Evolutionary conservation across 2,113 vertebrate species (phyloP), one percentile per base, ranked within the genome.

Genomic region (Pachypanchax playfairii): DNA sequence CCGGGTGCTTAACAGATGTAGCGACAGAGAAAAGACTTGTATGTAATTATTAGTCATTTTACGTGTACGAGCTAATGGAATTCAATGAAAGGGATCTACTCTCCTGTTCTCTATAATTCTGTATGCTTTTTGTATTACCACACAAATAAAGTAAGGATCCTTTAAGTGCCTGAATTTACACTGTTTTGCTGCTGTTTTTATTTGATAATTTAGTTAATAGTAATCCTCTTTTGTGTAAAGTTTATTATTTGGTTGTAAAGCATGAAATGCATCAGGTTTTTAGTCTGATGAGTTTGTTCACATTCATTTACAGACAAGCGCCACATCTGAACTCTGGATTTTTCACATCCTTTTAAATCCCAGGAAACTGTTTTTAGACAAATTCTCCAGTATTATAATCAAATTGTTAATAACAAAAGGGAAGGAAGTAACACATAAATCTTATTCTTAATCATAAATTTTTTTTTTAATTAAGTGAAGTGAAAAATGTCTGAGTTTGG

Each of bases 121-220:
- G 86, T 88, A 88, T 91, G 87, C 84, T 91, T 91, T 91, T 92
- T 90, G 66, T 87, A 86, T 84, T 89, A 90, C 82, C 75, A 86
- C 87, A 89, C 80, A 91, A 91, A 90, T 91, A 92, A 92, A 91
- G 78, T 86, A 89, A 87, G 80, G 87, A 91, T 90, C 85, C 81
- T 91, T 90, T 86, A 92, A 92, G 91, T 92, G 91, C 91, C 91
- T 92, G 90, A 90, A 89, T 85, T 87, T 82, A 88, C 73, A 82
- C 74, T 25, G 77, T 53, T 39, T 35, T 67, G 55, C 72, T 75
- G 50, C 38, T 43, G 66, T 58, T 41, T 33, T 76, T 65, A 50
- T 82, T 79, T 65, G 5, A 38, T 24, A 47, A 47, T 48, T 44
- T 28, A 1, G 1, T 6, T n/a, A 15, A 1, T 3, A 18, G 14